Percentiles rank a stretch among this genome's conserved stretches.
Conservation (phyloP, 2,113 vertebrate species). For the Leptosomus discolor region DNA sequence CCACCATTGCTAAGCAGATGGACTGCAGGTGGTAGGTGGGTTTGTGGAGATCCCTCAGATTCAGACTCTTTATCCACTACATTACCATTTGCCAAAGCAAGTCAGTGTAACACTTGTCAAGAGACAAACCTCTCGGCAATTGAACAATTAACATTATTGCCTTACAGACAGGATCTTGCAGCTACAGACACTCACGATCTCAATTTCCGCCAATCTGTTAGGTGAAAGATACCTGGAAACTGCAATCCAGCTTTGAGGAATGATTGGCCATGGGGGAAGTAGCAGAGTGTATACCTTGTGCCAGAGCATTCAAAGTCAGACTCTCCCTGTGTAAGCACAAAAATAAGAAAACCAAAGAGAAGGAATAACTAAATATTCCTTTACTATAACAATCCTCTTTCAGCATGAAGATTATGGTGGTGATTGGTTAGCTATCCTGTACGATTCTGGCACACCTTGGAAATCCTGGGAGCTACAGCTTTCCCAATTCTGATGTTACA, state of each 20-base stretch:
- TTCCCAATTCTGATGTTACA: neutral
- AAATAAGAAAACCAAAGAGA: neutral
- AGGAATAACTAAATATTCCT: neutral
- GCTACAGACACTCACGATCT: neutral
- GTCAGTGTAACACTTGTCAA: neutral
- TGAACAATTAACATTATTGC: neutral
- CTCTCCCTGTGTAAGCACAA: neutral
- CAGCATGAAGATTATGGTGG: neutral
- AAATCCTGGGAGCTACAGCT: neutral
- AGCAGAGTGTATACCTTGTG: neutral
- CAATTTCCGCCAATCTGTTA: neutral
- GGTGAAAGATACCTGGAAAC: neutral
- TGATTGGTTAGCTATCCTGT: neutral
- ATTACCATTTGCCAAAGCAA: neutral
- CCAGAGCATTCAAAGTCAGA: neutral
- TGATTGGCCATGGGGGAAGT: neutral
- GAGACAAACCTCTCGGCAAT: neutral
- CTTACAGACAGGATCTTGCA: neutral
- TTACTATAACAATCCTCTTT: neutral
- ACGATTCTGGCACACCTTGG: neutral
- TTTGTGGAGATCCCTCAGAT: neutral
- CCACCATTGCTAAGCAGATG: neutral
- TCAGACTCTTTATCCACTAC: neutral
- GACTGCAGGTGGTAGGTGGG: neutral
- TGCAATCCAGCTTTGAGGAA: neutral